These are phyloP conservation scores for Oeneis ivallda DNA, from an alignment of 2,888 invertebrate genomes.

Conservation along the genomic window DNA sequence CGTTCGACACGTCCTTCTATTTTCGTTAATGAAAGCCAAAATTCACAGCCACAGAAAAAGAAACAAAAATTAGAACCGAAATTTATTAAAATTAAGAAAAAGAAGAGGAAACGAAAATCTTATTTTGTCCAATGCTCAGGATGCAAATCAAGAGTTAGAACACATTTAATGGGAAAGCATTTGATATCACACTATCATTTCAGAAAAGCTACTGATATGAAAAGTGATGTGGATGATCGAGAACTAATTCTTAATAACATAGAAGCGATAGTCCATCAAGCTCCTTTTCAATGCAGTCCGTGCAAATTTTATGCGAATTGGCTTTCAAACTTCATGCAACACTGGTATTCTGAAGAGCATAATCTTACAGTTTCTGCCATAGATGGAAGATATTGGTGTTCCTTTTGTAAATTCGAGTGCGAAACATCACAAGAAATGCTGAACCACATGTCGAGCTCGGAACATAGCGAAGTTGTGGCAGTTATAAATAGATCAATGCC, in stretches of 20 bases:
- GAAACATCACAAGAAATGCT: constrained; percentile 84
- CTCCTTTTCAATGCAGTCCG: constrained; percentile 92
- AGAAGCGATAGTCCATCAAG: constrained; percentile 88
- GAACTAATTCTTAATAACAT: constrained; percentile 89
- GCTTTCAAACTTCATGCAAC: constrained; percentile 85
- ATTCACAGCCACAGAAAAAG: constrained; percentile 51
- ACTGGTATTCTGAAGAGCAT: constrained; percentile 87
- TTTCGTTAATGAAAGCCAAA: constrained; percentile 60
- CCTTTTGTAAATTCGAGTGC: constrained; percentile 87
- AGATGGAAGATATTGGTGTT: constrained; percentile 86
- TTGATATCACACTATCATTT: constrained; percentile 93
- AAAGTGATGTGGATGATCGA: constrained; percentile 76
- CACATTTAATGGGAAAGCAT: constrained; percentile 89
- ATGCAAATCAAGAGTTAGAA: constrained; percentile 86
- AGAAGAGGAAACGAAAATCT: constrained; percentile 80
- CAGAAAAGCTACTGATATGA: constrained; percentile 84
- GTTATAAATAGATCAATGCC: constrained; percentile 91
- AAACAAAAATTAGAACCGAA: constrained; percentile 46
- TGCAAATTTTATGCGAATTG: constrained; percentile 94
- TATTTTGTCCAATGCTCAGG: constrained; percentile 85
- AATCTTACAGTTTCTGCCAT: constrained; percentile 70
- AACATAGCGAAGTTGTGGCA: constrained; percentile 87
- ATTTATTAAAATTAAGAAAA: constrained; percentile 54
- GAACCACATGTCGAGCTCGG: constrained; percentile 83
- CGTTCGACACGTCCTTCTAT: constrained; percentile 63